These are phyloP conservation scores for Neria commutata DNA, from an alignment of 2,888 invertebrate genomes.

Conservation along the genomic window DNA sequence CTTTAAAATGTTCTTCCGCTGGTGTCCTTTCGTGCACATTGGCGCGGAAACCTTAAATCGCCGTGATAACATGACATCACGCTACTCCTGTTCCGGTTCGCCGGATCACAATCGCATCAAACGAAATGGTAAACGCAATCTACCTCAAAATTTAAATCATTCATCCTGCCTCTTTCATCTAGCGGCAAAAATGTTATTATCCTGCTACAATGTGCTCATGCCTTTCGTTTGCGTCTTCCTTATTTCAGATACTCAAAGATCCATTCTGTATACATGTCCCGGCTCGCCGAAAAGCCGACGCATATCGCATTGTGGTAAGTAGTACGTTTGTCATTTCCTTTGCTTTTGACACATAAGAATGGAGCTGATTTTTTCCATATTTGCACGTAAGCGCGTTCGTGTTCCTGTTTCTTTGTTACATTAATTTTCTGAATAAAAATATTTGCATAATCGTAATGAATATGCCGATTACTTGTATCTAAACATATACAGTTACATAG, in stretches of 20 bases:
- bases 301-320: constrained; percentile 56
- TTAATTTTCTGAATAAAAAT: no score
- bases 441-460: no score
- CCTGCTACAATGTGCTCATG: no score
- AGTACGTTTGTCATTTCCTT: not conserved
- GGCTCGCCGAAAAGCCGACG: constrained; percentile 58
- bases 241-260: constrained; percentile 58
- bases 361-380: not conserved
- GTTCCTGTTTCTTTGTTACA: no score
- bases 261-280: constrained; percentile 60
- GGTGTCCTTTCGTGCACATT: constrained; percentile 79
- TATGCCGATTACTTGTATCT: no score
- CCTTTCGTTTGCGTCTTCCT: not conserved
- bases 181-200: no score
- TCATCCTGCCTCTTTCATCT: no score
- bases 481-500: no score
- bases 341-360: not conserved
- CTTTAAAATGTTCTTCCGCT: constrained; percentile 90
- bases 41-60: constrained; percentile 73
- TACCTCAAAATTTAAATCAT: not conserved
- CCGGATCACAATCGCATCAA: constrained; percentile 74
- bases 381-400: no score
- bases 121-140: constrained; percentile 67
- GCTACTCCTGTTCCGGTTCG: constrained; percentile 79
- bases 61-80: constrained; percentile 76